Evolutionary conservation across 1,140 invertebrate species (phyloP).

Genomic region (Zaprionus capensis): DNA sequence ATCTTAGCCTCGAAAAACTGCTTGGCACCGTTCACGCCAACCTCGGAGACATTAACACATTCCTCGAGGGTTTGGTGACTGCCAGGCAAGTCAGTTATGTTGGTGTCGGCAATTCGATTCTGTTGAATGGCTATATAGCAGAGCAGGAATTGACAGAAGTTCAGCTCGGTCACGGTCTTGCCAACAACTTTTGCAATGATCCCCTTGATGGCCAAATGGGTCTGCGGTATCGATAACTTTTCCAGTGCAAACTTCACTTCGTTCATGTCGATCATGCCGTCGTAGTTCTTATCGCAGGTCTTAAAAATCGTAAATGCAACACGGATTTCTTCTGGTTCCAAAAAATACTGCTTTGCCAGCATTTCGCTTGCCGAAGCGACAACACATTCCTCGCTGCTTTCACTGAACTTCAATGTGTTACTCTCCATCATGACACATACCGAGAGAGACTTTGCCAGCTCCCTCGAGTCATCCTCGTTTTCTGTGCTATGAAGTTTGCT

Average conservation of each 20-base stretch:
- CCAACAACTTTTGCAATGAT: constrained; percentile 43
- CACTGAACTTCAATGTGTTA: constrained; percentile 1
- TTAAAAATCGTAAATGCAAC: constrained; percentile 28
- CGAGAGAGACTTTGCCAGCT: constrained; percentile 10
- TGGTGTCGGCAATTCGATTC: not conserved
- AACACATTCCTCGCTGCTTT: constrained; percentile 30
- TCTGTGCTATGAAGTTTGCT: not conserved
- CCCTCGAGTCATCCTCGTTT: not conserved
- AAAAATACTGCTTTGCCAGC: constrained; percentile 12
- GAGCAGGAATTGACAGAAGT: constrained; percentile 54
- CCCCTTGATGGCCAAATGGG: constrained; percentile 52
- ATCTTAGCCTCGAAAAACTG: constrained; percentile 65
- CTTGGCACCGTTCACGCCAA: constrained; percentile 53
- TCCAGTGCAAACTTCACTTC: constrained; percentile 55
- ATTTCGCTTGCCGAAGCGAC: not conserved
- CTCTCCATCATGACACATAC: constrained; percentile 43
- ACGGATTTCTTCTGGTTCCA: constrained; percentile 46
- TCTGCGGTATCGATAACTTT: constrained; percentile 56
- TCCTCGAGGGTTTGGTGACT: not conserved
- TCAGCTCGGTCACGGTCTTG: not conserved
- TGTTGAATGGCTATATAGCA: constrained; percentile 33
- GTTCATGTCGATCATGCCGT: constrained; percentile 38
- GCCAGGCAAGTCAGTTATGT: not conserved
- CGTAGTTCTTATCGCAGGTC: constrained; percentile 40
- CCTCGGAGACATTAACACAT: constrained; percentile 45